Evolutionary conservation across 2,797 vertebrate species (phyloP).

Genomic region (Ctenochaetus hawaiiensis): DNA sequence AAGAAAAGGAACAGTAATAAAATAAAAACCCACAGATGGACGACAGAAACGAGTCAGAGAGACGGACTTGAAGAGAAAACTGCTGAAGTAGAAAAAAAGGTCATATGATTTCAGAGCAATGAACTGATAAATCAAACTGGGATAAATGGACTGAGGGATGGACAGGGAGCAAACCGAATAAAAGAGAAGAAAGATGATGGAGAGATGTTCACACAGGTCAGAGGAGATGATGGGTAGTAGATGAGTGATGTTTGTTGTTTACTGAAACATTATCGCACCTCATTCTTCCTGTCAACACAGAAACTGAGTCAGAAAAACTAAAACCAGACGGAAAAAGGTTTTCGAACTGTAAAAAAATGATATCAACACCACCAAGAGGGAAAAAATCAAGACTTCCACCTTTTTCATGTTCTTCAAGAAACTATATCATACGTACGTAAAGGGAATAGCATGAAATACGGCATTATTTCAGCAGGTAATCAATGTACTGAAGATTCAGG

Average conservation of each 20-base stretch:
- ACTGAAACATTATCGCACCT: neutral
- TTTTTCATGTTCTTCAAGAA: too few relatives aligned
- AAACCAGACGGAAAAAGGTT: neutral
- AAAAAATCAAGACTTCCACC: neutral
- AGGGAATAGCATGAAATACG: too few relatives aligned
- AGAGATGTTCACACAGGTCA: conserved; percentile 16
- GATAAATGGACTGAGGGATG: conserved; percentile 11
- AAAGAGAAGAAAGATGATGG: conserved; percentile 14
- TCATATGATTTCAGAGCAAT: conserved; percentile 20
- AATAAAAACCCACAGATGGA: conserved; percentile 35
- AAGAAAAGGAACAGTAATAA: conserved; percentile 22
- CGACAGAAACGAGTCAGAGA: conserved; percentile 4
- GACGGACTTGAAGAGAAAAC: conserved; percentile 15
- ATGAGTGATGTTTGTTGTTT: conserved; percentile 28
- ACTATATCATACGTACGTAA: too few relatives aligned
- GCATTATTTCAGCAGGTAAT: too few relatives aligned
- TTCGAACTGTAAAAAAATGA: neutral
- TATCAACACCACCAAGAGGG: neutral
- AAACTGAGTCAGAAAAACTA: neutral
- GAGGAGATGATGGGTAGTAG: conserved; percentile 1
- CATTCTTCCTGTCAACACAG: neutral
- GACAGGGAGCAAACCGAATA: conserved; percentile 15
- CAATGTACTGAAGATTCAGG: too few relatives aligned
- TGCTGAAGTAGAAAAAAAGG: neutral
- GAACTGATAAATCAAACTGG: conserved; percentile 34